Evolutionary conservation across 2,113 vertebrate genomes (phyloP), one percentile per base, ranked within the genome.

Genomic region (Rhipidura dahli): DNA sequence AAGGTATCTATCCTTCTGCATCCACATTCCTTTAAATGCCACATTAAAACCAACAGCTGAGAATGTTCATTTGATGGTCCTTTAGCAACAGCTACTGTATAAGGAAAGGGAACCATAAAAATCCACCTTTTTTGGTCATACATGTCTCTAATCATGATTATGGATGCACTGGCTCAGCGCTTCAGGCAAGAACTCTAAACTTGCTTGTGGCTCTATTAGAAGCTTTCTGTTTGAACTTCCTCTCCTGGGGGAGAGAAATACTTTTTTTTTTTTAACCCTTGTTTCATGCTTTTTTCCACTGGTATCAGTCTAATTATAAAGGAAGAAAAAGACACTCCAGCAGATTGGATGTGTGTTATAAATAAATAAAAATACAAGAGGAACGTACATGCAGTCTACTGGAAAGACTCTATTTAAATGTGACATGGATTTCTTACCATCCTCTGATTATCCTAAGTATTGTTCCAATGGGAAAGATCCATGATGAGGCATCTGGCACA

Each of bases 361-460:
- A 92, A 81, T 73, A 79, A 87, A 83, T 27, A 35, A 73, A 96
- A 93, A 60, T 54, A 90, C 23, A 65, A 33, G 40, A 79, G 45
- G 86, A 93, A 90, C 14, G 79, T 45, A 90, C 13, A 71, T 1
- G 26, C 15, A 54, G n/a, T 45, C 78, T 86, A 76, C 23, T 50
- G 27, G 33, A 89, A 94, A 92, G 31, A 66, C 22, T 47, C 30
- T 69, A n/a, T 60, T 85, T 87, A 91, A 91, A 94, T 79, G 87
- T 82, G 71, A 91, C 70, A 87, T 63, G 42, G 33, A 68, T 95
- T 90, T 93, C 98, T 98, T 98, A 98, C 98, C 98, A 98, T 97
- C 98, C 98, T 96, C 98, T 98, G 96, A 98, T 97, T 94, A 98
- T 97, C 93, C 94, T 98, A 84, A 98, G 95, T 37, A 98, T 90